Evolutionary conservation across 1,140 invertebrate species (phyloP), one percentile per base, ranked within the genome.

Genomic region (Papilio helenus): DNA sequence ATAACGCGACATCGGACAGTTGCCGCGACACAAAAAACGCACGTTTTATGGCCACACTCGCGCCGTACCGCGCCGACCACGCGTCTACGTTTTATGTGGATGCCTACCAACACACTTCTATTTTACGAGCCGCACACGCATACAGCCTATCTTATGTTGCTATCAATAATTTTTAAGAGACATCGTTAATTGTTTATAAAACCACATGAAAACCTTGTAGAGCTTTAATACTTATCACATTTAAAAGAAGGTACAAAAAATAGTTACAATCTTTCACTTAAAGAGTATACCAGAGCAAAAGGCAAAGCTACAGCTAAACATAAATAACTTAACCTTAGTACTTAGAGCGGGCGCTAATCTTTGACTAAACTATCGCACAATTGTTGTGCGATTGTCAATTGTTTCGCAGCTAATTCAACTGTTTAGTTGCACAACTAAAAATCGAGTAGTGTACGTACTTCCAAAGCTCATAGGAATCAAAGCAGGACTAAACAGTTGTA

Each of bases 1-100:
- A 93, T 94, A 94, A 93, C 87, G 85, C 85, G 88, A 93, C 58
- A 61, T 49, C 58, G 58, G 58, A 61, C 92, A 90, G 83, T 91
- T 90, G 89, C 89, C 86, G 87, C 79, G 80, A 86, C 85, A 93
- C 92, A 92, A 92, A 93, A 92, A 93, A 93, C 88, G 86, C 88
- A 80, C 85, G 81, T 89, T 92, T 93, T 88, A 93, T 90, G 80
- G 86, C 88, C 88, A 89, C 85, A 86, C 87, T 88, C 85, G 83
- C 83, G 86, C 86, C 83, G 79, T 79, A 58, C 68, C 46, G 4
- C 79, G 44, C 39, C 79, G 79, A 73, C 81, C 79, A 84, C 84
- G 78, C 80, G 80, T 80, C 76, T 77, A 82, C 81, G 72, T 88
- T 93, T 93, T 90, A 93, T 90, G 88, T 88, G 86, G 84, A 90